These are phyloP conservation scores for Argyra leucocephala DNA, from an alignment of 2,888 invertebrate species.

Conservation along the genomic window DNA sequence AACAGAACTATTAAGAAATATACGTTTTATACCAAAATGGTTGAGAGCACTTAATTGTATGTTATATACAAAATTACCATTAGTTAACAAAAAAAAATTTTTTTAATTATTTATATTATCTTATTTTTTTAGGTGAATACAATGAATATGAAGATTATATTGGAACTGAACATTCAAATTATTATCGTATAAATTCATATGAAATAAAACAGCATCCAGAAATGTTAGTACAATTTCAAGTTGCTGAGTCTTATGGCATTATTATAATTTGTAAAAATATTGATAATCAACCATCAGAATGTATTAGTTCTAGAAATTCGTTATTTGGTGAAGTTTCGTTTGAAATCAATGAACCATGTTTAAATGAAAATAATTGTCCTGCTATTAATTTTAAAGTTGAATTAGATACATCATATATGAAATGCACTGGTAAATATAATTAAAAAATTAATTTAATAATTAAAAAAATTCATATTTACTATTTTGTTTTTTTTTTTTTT, in stretches of 20 bases:
- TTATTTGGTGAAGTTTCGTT: slow-evolving; percentile 45
- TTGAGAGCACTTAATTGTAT: slow-evolving; percentile 35
- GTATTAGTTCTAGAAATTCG: slow-evolving; percentile 45
- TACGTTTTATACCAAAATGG: slow-evolving; percentile 30
- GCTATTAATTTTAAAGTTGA: slow-evolving; percentile 48
- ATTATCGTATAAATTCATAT: slow-evolving; percentile 48
- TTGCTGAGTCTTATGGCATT: slow-evolving; percentile 46
- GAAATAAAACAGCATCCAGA: slow-evolving; percentile 38
- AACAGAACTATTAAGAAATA: slow-evolving; percentile 8
- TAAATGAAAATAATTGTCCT: slow-evolving; percentile 45
- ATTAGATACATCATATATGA: slow-evolving; percentile 45
- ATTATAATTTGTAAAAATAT: slow-evolving; percentile 51
- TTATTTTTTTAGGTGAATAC: slow-evolving; percentile 28
- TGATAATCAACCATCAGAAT: slow-evolving; percentile 41
- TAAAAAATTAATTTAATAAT: neutral
- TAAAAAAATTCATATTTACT: neutral
- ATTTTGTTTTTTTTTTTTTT: slow-evolving; percentile 24
- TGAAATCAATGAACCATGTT: slow-evolving; percentile 46
- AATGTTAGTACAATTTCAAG: slow-evolving; percentile 44
- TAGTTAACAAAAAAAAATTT: neutral
- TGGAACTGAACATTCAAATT: slow-evolving; percentile 46
- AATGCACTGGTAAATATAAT: slow-evolving; percentile 51
- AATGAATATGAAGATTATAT: slow-evolving; percentile 51
- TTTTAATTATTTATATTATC: slow-evolving; percentile 19
- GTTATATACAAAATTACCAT: neutral